Conservation (phyloP, 2,797 vertebrate species). For the Gouania willdenowi region DNA sequence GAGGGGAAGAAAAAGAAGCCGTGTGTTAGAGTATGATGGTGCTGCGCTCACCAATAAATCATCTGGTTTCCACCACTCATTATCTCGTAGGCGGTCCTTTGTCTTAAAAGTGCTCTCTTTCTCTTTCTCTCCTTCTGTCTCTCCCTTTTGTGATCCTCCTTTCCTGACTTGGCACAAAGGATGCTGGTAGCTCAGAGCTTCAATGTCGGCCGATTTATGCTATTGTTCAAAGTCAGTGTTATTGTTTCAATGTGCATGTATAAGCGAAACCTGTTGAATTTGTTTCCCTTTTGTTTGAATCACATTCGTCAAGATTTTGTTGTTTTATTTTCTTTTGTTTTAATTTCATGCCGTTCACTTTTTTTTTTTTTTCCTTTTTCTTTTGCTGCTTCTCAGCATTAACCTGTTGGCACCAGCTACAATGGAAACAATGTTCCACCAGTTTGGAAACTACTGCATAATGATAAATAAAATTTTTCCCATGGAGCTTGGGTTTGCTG, state of each 20-base stretch:
- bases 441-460: slow-evolving; percentile 79
- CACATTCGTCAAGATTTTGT: slow-evolving; percentile 65
- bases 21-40: slow-evolving; percentile 48
- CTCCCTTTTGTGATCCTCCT: slow-evolving; percentile 42
- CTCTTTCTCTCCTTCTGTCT: slow-evolving; percentile 24
- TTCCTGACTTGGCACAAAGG: slow-evolving; percentile 60
- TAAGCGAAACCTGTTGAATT: slow-evolving; percentile 70
- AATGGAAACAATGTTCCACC: slow-evolving; percentile 74
- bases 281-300: slow-evolving; percentile 70
- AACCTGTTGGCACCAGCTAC: slow-evolving; percentile 76
- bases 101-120: slow-evolving; percentile 62
- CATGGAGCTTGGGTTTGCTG: slow-evolving; percentile 68
- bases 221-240: slow-evolving; percentile 72
- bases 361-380: slow-evolving; percentile 37
- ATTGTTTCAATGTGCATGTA: slow-evolving; percentile 73
- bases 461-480: slow-evolving; percentile 82
- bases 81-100: slow-evolving; percentile 70
- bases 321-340: slow-evolving; percentile 36
- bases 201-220: slow-evolving; percentile 54
- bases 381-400: slow-evolving; percentile 70
- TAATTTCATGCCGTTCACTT: slow-evolving; percentile 39
- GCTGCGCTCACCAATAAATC: slow-evolving; percentile 61
- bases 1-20: slow-evolving; percentile 24
- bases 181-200: slow-evolving; percentile 51
- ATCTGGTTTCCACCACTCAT: slow-evolving; percentile 64